These are phyloP conservation scores for Willisornis vidua DNA, from an alignment of 2,113 vertebrate genomes.

Conservation along the genomic window DNA sequence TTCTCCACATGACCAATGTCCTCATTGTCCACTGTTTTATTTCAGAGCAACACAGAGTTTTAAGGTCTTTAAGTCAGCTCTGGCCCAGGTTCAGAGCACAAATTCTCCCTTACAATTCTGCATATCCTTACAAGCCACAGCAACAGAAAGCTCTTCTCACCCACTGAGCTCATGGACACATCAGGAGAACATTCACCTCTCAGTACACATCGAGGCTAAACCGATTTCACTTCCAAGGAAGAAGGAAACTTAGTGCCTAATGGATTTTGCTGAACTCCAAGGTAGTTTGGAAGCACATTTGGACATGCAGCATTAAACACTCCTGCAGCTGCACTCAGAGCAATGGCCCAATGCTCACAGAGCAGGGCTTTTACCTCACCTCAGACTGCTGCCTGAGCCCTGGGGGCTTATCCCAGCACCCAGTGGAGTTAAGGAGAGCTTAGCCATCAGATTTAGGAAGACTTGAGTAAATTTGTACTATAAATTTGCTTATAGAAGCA, in stretches of 20 bases:
- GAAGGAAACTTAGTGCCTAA: slow-evolving; percentile 21
- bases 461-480: not conserved
- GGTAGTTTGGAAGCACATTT: slow-evolving; percentile 12
- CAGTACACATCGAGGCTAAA: not conserved
- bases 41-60: not conserved
- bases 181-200: not conserved
- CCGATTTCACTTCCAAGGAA: not conserved
- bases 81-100: not conserved
- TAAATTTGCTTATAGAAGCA: not conserved
- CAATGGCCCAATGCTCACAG: not conserved
- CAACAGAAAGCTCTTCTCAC: not conserved
- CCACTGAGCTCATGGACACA: not conserved
- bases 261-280: slow-evolving; percentile 11
- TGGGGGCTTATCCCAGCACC: not conserved
- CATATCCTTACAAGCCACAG: not conserved
- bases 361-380: not conserved
- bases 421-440: not conserved
- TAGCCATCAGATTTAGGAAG: not conserved
- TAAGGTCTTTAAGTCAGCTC: slow-evolving; percentile 5
- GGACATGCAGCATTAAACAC: slow-evolving; percentile 22
- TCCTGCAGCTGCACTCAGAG: not conserved
- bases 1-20: not conserved
- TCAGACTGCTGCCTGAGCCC: not conserved
- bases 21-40: not conserved
- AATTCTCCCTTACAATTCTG: not conserved